Conservation (phyloP, 2,888 invertebrate genomes). For the Dasypolia templi region DNA sequence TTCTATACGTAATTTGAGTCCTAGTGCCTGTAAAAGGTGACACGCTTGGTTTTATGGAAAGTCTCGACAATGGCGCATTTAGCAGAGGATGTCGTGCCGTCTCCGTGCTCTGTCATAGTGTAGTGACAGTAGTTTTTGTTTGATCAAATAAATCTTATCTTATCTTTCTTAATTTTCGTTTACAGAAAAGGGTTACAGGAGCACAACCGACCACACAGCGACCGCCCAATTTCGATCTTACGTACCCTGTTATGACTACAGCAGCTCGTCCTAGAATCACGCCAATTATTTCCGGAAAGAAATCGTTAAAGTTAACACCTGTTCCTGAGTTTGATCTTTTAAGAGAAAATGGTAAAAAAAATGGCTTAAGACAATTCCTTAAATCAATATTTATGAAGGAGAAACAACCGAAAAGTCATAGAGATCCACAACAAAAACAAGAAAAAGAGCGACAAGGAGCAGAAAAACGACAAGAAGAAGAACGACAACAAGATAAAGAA, state of each 20-base stretch:
- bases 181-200: not conserved
- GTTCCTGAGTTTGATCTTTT: not conserved
- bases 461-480: not conserved
- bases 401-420: not conserved
- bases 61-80: not conserved
- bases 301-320: not conserved
- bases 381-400: constrained; percentile 43
- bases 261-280: not conserved
- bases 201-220: constrained; percentile 8
- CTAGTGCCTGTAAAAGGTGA: too few relatives aligned
- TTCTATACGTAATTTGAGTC: not conserved
- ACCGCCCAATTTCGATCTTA: not conserved
- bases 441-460: not conserved
- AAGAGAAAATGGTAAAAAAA: constrained; percentile 1
- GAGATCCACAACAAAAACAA: not conserved
- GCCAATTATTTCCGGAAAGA: not conserved
- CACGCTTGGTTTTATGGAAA: not conserved
- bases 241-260: not conserved
- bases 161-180: not conserved
- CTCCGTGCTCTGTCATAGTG: not conserved
- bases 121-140: too few relatives aligned
- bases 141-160: too few relatives aligned
- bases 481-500: too few relatives aligned
- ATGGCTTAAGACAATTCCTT: constrained; percentile 38
- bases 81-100: not conserved